phyloP scores from a whole-genome alignment of 2,113 vertebrate genomes.

The Tetraodon nigroviridis region DNA sequence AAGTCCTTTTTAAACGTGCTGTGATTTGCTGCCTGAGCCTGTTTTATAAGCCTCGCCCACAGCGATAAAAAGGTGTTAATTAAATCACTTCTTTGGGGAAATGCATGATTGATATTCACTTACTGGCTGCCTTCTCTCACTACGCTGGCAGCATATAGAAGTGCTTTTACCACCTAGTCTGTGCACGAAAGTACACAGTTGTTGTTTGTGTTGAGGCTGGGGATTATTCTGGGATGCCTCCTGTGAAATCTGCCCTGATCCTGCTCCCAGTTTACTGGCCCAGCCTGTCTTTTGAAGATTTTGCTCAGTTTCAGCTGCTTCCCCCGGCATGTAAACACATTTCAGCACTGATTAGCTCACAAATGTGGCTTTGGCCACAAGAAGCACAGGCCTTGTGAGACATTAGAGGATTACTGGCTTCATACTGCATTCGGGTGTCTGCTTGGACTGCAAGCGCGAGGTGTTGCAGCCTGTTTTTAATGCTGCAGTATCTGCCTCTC shows the following conservation, averaged over 20 bases:
- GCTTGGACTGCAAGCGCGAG: conserved; percentile 10
- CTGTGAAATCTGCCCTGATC: conserved; percentile 58
- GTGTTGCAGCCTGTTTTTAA: conserved; percentile 14
- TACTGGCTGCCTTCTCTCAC: background rate
- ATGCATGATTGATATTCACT: too few relatives aligned
- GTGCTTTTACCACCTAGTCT: conserved; percentile 17
- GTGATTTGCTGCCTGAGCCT: too few relatives aligned
- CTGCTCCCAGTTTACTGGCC: conserved; percentile 49
- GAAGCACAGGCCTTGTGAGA: conserved; percentile 11
- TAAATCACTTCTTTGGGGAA: too few relatives aligned
- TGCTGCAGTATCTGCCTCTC: conserved; percentile 31
- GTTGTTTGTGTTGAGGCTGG: conserved; percentile 37
- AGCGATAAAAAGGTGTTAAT: too few relatives aligned
- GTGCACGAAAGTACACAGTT: conserved; percentile 29
- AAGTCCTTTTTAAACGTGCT: too few relatives aligned
- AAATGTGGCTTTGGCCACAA: conserved; percentile 21
- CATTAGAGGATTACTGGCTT: conserved; percentile 31
- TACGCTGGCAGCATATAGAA: background rate
- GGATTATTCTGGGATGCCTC: conserved; percentile 52
- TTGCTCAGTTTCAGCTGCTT: conserved; percentile 47
- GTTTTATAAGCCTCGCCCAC: too few relatives aligned
- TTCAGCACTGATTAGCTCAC: conserved; percentile 44
- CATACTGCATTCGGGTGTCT: conserved; percentile 10
- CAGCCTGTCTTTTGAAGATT: conserved; percentile 58
- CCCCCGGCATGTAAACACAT: conserved; percentile 54